Conservation (phyloP, 2,113 vertebrate species). For the Hassar affinis region DNA sequence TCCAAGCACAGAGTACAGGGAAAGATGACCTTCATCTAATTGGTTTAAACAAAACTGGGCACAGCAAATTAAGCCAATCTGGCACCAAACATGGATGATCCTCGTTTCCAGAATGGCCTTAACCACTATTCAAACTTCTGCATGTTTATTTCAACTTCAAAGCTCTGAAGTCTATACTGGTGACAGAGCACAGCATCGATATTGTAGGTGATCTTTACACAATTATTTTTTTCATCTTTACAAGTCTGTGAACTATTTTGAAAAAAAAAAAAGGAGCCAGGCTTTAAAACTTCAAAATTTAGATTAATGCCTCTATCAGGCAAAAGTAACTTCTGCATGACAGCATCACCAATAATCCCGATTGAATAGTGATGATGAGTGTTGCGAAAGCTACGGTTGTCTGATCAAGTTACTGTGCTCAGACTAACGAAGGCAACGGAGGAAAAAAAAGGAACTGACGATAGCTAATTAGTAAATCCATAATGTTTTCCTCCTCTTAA, state of each 20-base stretch:
- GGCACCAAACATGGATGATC: slow-evolving; percentile 51
- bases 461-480: slow-evolving; percentile 76
- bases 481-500: slow-evolving; percentile 71
- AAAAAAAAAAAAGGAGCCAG: slow-evolving; percentile 41
- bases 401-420: slow-evolving; percentile 71
- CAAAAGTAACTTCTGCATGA: slow-evolving; percentile 53
- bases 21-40: slow-evolving; percentile 52
- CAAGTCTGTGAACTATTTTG: slow-evolving; percentile 34
- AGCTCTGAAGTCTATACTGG: not conserved
- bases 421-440: slow-evolving; percentile 67
- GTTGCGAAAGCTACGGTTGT: slow-evolving; percentile 71
- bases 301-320: slow-evolving; percentile 54
- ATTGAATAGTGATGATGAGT: slow-evolving; percentile 70
- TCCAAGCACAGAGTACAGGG: slow-evolving; percentile 46
- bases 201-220: not conserved
- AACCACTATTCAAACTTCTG: not conserved
- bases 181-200: not conserved
- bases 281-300: slow-evolving; percentile 53
- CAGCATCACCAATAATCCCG: slow-evolving; percentile 63
- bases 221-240: no score
- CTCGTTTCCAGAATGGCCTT: slow-evolving; percentile 33
- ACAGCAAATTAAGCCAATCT: slow-evolving; percentile 51
- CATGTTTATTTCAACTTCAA: slow-evolving; percentile 6
- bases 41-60: slow-evolving; percentile 51
- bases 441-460: slow-evolving; percentile 61